These are phyloP conservation scores for Calyptomena viridis DNA, from an alignment of 2,113 vertebrate species.

Conservation along the genomic window DNA sequence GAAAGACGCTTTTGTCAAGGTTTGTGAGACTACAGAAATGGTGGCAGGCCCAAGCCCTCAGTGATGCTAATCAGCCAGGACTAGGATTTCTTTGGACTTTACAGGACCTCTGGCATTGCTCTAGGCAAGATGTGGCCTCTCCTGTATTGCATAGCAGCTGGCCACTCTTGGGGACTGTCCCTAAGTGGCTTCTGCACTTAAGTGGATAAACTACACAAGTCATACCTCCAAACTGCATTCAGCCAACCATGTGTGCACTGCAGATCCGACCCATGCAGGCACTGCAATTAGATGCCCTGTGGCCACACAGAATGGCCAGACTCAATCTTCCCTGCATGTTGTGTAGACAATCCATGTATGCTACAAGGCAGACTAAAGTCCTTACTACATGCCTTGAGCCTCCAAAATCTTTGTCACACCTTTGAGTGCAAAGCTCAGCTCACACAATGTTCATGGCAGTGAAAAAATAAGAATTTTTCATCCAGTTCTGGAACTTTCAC, in stretches of 20 bases:
- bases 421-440: background rate
- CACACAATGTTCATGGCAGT: background rate
- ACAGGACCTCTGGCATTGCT: background rate
- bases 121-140: background rate
- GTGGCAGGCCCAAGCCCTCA: accelerated
- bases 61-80: background rate
- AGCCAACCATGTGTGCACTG: background rate
- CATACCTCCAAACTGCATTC: background rate
- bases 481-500: background rate
- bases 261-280: accelerated
- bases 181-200: background rate
- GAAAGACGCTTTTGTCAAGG: background rate
- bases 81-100: background rate
- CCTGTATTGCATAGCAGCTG: background rate
- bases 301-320: background rate
- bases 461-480: background rate
- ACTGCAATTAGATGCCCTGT: background rate
- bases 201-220: background rate
- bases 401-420: background rate
- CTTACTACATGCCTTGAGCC: background rate
- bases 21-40: background rate
- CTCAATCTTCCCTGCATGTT: background rate
- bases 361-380: background rate
- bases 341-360: background rate
- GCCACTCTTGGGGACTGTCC: background rate